Base-by-base conservation (phyloP, 2,113 vertebrate genomes). In the Rhodinocichla rosea region DNA sequence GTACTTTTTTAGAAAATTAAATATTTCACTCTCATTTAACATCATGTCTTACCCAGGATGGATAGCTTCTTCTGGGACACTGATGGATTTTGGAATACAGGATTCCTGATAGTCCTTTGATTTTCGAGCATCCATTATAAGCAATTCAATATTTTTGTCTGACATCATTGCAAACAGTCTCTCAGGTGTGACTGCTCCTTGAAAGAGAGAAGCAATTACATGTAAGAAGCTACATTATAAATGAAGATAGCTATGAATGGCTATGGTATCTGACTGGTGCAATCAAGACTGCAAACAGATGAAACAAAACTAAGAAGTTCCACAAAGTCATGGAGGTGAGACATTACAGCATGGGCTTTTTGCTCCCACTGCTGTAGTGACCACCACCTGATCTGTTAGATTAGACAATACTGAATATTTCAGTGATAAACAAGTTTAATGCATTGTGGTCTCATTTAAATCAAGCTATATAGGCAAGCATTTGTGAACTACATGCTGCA, bases 101-200 rank as follows among this genome's bases (percentile, higher is more conserved):
- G 99, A 99, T 92, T 99, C 98, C 86, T 98, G 98, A 94, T 98
- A 99, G 97, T 99, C 98, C 42, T 90, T 97, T 24, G 89, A 39
- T 96, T 83, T 98, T 42, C 99, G 98, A 37, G 99, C 98, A 89
- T 99, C 99, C 99, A 99, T 99, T 92, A 99, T 98, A 83, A 99
- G 98, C 82, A 99, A 59, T 60, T 98, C 98, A 49, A 98, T 98
- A 13, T 90, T 98, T 95, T 98, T 97, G 97, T 99, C 99, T 40
- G 97, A 98, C 98, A 99, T 99, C 99, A 99, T 98, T 69, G 98
- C 94, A 90, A 98, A 99, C 47, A 99, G 98, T 81, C 98, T 98
- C 97, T 99, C 99, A 44, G 99, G 98, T 28, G 98, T 98, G 92
- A 99, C 82, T 49, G 98, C 96, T 84, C 99, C 99, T 95, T 97